Conservation (phyloP, 53 echinoderm and acorn worm genomes). For the Actinopyga echinites region DNA sequence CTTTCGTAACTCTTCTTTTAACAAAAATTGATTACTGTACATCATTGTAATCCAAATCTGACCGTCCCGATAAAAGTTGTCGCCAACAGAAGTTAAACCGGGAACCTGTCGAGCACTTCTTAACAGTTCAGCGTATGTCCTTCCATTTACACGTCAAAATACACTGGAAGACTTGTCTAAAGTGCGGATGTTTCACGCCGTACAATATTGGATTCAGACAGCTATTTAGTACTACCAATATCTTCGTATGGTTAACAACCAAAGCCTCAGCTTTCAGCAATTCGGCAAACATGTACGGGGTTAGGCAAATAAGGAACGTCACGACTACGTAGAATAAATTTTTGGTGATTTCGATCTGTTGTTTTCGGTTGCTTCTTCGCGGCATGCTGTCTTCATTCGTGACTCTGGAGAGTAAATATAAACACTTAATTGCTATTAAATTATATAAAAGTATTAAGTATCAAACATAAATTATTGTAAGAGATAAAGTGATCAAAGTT, state of each 20-base stretch:
- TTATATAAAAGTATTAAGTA: too few species aligned
- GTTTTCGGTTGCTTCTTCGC: neutral
- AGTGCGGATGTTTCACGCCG: constrained; percentile 21
- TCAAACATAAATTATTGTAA: too few species aligned
- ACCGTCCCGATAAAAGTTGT: too few species aligned
- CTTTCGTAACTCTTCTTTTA: too few species aligned
- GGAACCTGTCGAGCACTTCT: too few species aligned
- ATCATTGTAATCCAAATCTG: too few species aligned
- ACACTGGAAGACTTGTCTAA: neutral
- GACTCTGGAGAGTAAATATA: too few species aligned
- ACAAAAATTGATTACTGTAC: too few species aligned
- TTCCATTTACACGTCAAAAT: neutral
- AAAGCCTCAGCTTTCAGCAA: neutral
- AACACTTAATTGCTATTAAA: too few species aligned
- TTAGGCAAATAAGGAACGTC: neutral
- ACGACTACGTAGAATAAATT: constrained; percentile 35
- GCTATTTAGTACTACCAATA: constrained; percentile 22
- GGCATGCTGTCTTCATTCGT: too few species aligned
- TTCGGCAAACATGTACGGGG: constrained; percentile 32
- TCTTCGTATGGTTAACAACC: constrained; percentile 19
- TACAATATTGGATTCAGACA: constrained; percentile 29
- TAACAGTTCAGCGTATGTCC: neutral
- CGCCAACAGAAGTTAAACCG: too few species aligned
- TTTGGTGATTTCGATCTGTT: constrained; percentile 14
- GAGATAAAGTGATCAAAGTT: too few species aligned